A percentile compares a stretch with the other conserved stretches of the same genome.
phyloP scores from a whole-genome alignment of 2,113 vertebrate species.

The Bostrychus sinensis region DNA sequence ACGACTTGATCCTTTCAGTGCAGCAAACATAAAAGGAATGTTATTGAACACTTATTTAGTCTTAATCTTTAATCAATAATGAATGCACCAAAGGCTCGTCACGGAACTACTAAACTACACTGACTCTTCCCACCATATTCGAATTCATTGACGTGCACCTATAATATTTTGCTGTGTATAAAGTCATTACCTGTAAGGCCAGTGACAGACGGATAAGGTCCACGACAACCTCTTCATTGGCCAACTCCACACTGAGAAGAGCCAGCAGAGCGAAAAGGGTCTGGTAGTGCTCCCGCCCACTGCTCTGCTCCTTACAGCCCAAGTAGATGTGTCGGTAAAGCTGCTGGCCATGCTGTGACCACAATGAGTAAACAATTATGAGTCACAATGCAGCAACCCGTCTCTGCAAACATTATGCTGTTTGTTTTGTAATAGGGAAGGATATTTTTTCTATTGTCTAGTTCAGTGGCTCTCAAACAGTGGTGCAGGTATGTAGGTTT shows the following conservation, averaged over 20 bases:
- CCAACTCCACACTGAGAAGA: constrained; percentile 91
- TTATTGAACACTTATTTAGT: too few relatives aligned
- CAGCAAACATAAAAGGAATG: too few relatives aligned
- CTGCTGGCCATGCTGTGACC: constrained; percentile 90
- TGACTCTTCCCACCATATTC: too few relatives aligned
- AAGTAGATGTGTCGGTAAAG: constrained; percentile 94
- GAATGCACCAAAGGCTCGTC: too few relatives aligned
- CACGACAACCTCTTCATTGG: constrained; percentile 94
- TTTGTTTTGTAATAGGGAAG: not conserved
- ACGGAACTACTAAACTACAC: too few relatives aligned
- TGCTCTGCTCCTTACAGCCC: constrained; percentile 90
- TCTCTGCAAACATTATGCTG: not conserved
- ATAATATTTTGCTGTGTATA: too few relatives aligned
- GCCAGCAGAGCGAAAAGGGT: constrained; percentile 87
- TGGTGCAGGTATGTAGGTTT: too few relatives aligned
- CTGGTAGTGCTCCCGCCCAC: constrained; percentile 86
- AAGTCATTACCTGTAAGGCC: constrained; percentile 83
- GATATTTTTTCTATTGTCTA: not conserved
- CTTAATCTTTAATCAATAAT: too few relatives aligned
- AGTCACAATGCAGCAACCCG: not conserved
- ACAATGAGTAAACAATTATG: constrained; percentile 2
- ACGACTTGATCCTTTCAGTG: too few relatives aligned
- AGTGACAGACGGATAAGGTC: constrained; percentile 93
- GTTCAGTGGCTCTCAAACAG: not conserved
- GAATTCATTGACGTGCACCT: too few relatives aligned